A percentile compares a stretch with the other conserved stretches of the same genome.
phyloP scores from a whole-genome alignment of 1,140 invertebrate species.

The Proales similis region DNA sequence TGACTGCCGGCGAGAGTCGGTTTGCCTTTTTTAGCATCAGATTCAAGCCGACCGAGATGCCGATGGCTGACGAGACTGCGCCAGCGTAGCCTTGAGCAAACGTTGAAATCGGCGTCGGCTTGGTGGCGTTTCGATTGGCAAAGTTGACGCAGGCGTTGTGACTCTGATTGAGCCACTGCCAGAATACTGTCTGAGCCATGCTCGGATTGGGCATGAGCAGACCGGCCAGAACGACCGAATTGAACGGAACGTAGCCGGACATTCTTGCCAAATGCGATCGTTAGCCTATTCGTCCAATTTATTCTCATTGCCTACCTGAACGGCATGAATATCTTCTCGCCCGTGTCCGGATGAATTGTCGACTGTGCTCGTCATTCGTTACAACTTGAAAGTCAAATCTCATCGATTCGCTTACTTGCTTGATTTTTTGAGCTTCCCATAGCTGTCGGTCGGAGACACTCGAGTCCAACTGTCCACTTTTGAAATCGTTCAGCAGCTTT shows the following conservation, averaged over 20 bases:
- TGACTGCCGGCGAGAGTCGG: slow-evolving; percentile 49
- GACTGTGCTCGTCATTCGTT: slow-evolving; percentile 43
- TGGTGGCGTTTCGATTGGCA: slow-evolving; percentile 56
- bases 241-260: slow-evolving; percentile 56
- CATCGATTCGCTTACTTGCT: slow-evolving; percentile 43
- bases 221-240: slow-evolving; percentile 55
- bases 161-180: slow-evolving; percentile 58
- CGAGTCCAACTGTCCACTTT: slow-evolving; percentile 43
- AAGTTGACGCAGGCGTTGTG: slow-evolving; percentile 58
- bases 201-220: slow-evolving; percentile 55
- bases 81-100: slow-evolving; percentile 55
- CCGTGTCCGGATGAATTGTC: slow-evolving; percentile 57
- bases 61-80: slow-evolving; percentile 51
- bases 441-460: slow-evolving; percentile 49
- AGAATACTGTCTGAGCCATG: slow-evolving; percentile 51
- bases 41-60: slow-evolving; percentile 52
- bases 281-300: background rate
- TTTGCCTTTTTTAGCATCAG: slow-evolving; percentile 50
- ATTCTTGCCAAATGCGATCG: slow-evolving; percentile 38
- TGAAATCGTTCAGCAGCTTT: slow-evolving; percentile 49
- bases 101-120: slow-evolving; percentile 52
- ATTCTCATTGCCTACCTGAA: slow-evolving; percentile 44
- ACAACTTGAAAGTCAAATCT: background rate
- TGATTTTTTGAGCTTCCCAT: slow-evolving; percentile 57
- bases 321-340: slow-evolving; percentile 55